Percentiles rank a stretch among this genome's conserved stretches.
phyloP scores from a whole-genome alignment of 2,888 invertebrate genomes.

The Harpagoxenus sublaevis region DNA sequence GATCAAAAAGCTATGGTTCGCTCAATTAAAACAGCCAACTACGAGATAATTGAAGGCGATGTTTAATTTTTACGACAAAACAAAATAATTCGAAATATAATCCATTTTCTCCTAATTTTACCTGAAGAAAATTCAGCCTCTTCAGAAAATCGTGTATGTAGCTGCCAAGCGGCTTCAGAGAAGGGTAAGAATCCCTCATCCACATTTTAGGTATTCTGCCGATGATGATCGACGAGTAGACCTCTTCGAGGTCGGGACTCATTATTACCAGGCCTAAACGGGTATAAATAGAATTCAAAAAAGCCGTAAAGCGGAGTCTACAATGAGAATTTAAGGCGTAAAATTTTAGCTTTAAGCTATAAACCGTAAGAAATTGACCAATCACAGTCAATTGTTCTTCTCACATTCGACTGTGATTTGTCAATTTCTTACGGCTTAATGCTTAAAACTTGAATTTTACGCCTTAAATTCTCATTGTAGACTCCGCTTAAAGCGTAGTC shows the following conservation, averaged over 20 bases:
- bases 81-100: not conserved
- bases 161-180: constrained; percentile 95
- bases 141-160: constrained; percentile 95
- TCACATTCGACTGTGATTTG: too few species aligned
- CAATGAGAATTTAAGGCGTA: too few species aligned
- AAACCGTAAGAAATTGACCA: too few species aligned
- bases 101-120: constrained; percentile 81
- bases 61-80: not conserved
- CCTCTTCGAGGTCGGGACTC: constrained; percentile 94
- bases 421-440: too few species aligned
- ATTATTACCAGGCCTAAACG: constrained; percentile 94
- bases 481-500: not conserved
- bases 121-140: constrained; percentile 95
- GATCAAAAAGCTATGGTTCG: not conserved
- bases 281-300: not conserved
- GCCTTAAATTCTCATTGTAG: too few species aligned
- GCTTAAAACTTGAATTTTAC: too few species aligned
- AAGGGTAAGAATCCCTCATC: constrained; percentile 96
- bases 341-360: too few species aligned
- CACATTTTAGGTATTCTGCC: constrained; percentile 95
- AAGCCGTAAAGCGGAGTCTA: not conserved
- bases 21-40: not conserved
- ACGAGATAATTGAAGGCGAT: not conserved
- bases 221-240: constrained; percentile 93
- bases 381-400: too few species aligned